A percentile compares a stretch with the other conserved stretches of the same genome.
These are phyloP conservation scores for Trachymyrmex cornetzi DNA, from an alignment of 1,140 invertebrate genomes.

Conservation along the genomic window DNA sequence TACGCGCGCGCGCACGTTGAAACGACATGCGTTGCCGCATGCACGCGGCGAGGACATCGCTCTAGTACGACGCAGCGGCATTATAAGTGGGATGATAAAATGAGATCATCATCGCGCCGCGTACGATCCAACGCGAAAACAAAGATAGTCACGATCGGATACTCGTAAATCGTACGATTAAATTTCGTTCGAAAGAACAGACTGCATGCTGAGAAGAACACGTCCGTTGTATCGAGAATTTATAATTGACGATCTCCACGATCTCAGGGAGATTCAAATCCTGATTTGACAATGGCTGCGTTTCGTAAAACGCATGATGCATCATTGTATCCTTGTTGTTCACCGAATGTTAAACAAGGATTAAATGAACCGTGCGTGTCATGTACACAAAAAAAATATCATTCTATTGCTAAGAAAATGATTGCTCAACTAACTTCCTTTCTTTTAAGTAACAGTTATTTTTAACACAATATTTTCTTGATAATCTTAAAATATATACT, in stretches of 20 bases:
- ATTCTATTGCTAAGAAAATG: no score
- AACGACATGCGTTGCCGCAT: constrained; percentile 35
- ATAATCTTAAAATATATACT: no score
- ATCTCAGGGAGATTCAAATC: no score
- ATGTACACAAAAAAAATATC: no score
- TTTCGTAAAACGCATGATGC: no score
- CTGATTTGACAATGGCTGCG: no score
- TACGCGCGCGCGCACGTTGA: background rate
- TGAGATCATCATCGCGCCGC: constrained; percentile 81
- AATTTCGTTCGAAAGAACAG: background rate
- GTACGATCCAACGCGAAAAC: constrained; percentile 16
- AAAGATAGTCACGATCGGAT: constrained; percentile 19
- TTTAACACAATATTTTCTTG: no score
- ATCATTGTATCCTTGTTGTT: no score
- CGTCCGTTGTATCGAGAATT: background rate
- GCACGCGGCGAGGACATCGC: constrained; percentile 35
- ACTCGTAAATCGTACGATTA: background rate
- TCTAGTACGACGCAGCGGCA: constrained; percentile 65
- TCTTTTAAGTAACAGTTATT: no score
- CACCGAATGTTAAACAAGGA: no score
- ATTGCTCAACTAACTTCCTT: no score
- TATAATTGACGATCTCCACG: background rate
- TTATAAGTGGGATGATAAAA: constrained; percentile 81
- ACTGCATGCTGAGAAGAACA: background rate
- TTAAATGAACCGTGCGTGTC: no score